Conservation (phyloP, 2,888 invertebrate species). For the Synanthedon andrenaeformis region DNA sequence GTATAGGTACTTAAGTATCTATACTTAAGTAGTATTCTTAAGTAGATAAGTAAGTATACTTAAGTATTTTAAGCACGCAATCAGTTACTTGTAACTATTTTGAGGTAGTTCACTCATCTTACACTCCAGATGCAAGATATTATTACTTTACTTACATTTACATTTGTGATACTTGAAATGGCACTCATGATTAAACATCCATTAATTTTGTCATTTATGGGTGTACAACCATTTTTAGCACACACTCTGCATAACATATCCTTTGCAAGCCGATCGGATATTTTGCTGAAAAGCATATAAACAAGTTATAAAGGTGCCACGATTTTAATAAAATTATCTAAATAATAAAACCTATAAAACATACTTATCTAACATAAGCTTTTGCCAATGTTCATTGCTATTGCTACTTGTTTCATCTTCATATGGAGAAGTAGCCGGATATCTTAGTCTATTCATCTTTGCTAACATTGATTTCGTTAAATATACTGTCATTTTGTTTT, state of each 20-base stretch:
- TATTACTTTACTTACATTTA: conserved; percentile 34
- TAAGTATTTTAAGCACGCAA: no score
- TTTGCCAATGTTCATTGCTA: conserved; percentile 47
- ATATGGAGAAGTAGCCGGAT: conserved; percentile 21
- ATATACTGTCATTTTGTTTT: conserved; percentile 43
- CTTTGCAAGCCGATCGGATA: conserved; percentile 30
- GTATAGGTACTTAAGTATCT: no score
- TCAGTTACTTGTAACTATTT: no score
- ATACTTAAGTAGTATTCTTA: no score
- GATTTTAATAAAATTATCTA: conserved; percentile 1
- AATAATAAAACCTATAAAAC: background rate
- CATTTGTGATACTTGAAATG: conserved; percentile 44
- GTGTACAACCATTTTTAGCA: conserved; percentile 44
- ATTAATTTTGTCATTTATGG: conserved; percentile 43
- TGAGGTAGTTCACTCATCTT: no score
- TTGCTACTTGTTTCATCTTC: conserved; percentile 19
- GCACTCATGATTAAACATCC: conserved; percentile 47
- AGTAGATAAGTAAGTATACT: no score
- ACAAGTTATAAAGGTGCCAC: background rate
- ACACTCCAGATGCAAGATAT: no score
- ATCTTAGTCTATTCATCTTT: conserved; percentile 39
- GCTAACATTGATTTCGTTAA: conserved; percentile 51
- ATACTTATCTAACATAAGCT: conserved; percentile 31
- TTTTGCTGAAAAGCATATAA: conserved; percentile 26
- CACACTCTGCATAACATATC: conserved; percentile 57